Conservation (phyloP, 2,888 invertebrate genomes). For the Lycia hirtaria region DNA sequence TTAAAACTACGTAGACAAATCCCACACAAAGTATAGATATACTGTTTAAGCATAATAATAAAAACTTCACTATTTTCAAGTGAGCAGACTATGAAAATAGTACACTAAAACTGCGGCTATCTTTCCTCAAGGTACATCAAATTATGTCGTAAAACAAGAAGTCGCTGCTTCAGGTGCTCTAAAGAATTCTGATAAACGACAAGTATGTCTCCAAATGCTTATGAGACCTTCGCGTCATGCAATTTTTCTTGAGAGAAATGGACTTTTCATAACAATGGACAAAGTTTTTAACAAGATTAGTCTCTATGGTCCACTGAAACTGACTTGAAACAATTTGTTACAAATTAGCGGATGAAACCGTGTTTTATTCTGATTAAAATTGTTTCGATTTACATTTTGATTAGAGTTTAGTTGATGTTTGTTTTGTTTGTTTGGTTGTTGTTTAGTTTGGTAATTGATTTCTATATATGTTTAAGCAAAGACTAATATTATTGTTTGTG, state of each 20-base stretch:
- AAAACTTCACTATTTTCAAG: slow-evolving; percentile 2
- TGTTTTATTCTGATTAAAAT: slow-evolving; percentile 34
- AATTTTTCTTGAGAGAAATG: slow-evolving; percentile 39
- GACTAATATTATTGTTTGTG: no score
- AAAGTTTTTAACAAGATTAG: slow-evolving; percentile 56
- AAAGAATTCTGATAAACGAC: slow-evolving; percentile 14
- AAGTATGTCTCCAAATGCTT: slow-evolving; percentile 27
- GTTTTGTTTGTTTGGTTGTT: neutral
- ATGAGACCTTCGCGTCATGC: slow-evolving; percentile 25
- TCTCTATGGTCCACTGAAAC: slow-evolving; percentile 48
- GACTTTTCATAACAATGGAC: slow-evolving; percentile 29
- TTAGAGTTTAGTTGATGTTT: neutral
- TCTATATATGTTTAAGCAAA: no score
- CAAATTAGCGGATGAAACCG: slow-evolving; percentile 51
- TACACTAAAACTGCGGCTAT: slow-evolving; percentile 3
- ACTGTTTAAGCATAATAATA: neutral
- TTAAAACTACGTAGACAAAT: neutral
- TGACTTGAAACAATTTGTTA: slow-evolving; percentile 55
- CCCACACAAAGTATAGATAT: neutral
- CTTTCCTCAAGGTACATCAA: slow-evolving; percentile 10
- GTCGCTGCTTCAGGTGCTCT: slow-evolving; percentile 12
- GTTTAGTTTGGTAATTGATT: neutral
- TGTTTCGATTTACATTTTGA: slow-evolving; percentile 22
- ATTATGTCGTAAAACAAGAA: slow-evolving; percentile 20
- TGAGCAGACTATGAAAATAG: slow-evolving; percentile 5